A percentile compares a stretch with the other conserved stretches of the same genome.
phyloP scores from a whole-genome alignment of 2,797 vertebrate genomes.

The Pelodytes ibericus region DNA sequence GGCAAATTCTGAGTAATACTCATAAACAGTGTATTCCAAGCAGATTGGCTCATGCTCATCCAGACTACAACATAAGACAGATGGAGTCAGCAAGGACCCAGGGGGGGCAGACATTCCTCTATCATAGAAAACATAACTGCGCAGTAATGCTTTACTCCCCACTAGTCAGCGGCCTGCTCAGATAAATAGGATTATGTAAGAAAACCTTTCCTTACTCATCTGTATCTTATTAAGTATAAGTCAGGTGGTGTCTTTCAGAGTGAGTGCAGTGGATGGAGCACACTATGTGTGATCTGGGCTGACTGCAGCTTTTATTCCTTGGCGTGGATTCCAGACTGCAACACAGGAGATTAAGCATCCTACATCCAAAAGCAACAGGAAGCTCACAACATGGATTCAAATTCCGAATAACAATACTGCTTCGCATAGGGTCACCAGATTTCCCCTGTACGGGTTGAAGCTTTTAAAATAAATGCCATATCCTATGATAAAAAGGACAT shows the following conservation, averaged over 20 bases:
- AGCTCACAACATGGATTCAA: conserved; percentile 3
- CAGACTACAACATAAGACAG: not conserved
- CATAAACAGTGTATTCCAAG: no score
- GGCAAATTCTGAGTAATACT: no score
- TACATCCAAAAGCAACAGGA: conserved; percentile 14
- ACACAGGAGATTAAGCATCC: not conserved
- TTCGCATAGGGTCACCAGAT: no score
- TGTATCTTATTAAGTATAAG: conserved; percentile 21
- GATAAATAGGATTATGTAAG: conserved; percentile 25
- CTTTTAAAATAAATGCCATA: no score
- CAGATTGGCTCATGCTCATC: no score
- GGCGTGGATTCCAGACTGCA: conserved; percentile 4
- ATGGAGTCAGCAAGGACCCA: not conserved
- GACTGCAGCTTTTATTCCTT: conserved; percentile 7
- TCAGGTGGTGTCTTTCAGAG: conserved; percentile 22
- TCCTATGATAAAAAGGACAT: no score
- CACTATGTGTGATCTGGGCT: not conserved
- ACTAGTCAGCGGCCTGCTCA: not conserved
- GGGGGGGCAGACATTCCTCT: not conserved
- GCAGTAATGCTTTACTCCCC: conserved; percentile 3
- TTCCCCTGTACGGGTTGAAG: no score
- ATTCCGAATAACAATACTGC: no score
- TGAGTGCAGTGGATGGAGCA: not conserved
- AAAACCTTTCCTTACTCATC: conserved; percentile 10
- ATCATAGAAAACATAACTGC: not conserved